Evolutionary conservation across 2,888 invertebrate species (phyloP), one percentile per base, ranked within the genome.

Genomic region (Phymatocera aterrima): DNA sequence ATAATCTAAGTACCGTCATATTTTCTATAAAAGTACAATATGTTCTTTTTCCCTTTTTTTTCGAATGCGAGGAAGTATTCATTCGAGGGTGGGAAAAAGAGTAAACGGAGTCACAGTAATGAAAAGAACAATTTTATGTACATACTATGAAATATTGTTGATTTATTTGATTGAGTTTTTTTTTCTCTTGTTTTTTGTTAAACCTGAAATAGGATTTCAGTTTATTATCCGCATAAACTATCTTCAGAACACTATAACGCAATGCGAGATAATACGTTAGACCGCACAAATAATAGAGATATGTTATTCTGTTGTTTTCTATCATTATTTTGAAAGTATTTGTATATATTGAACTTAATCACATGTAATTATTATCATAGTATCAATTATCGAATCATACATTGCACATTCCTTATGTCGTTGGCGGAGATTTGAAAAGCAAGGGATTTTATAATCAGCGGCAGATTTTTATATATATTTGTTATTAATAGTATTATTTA

Each of bases 1-100:
- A 65, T 79, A 57, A 79, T 78, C 34, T 80, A 79, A 79, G 28
- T 15, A n/a, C n/a, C n/a, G n/a, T 6, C 37, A 31, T 6, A 54
- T n/a, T 24, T 18, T 40, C 18, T 3, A 3, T 54, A 21, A 5
- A 15, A 8, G 15, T 21, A 54, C 8, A 28, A 8, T 34, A n/a
- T n/a, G n/a, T n/a, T n/a, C n/a, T n/a, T n/a, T n/a, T n/a, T n/a
- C n/a, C n/a, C n/a, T n/a, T n/a, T 15, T 37, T 34, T 18, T 37
- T 34, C 10, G 37, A 64, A n/a, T 15, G 4, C 51, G 15, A 51
- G 15, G 15, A n/a, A 51, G 15, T 51, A 5, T 51, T 51, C 4
- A n/a, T 18, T 51, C 0, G 18, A 15, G 51, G n/a, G 51, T 51
- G 15, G 15, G 51, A 51, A 51, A 51, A 51, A 15, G 8, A 12